Conservation (phyloP, 2,113 vertebrate species). For the Calonectris borealis region DNA sequence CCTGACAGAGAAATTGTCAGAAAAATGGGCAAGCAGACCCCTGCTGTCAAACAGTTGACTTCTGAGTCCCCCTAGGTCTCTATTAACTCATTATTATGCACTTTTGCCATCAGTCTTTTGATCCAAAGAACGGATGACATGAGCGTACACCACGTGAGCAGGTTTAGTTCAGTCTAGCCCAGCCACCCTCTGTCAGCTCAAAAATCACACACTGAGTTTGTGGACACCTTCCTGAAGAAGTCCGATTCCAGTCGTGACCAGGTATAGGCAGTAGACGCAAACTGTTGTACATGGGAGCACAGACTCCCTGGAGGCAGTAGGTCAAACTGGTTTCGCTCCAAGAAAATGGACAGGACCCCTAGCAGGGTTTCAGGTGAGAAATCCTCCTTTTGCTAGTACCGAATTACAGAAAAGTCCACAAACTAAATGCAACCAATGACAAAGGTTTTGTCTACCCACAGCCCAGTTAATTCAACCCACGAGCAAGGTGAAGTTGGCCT, state of each 20-base stretch:
- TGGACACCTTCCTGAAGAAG: neutral
- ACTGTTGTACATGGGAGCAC: neutral
- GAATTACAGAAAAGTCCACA: neutral
- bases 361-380: neutral
- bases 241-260: neutral
- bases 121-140: neutral
- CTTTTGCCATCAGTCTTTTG: neutral
- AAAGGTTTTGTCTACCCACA: neutral
- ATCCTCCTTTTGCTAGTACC: neutral
- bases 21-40: neutral
- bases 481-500: neutral
- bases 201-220: neutral
- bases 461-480: neutral
- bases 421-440: fast-evolving
- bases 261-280: fast-evolving
- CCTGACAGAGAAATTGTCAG: conserved; percentile 15
- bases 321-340: neutral
- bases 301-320: neutral
- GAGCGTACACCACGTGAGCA: neutral
- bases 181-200: neutral
- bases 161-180: neutral
- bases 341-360: neutral
- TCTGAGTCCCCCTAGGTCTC: neutral
- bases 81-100: neutral
- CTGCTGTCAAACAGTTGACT: conserved; percentile 20